Evolutionary conservation across 2,888 invertebrate species (phyloP), one percentile per base, ranked within the genome.

Genomic region (Beris chalybata): DNA sequence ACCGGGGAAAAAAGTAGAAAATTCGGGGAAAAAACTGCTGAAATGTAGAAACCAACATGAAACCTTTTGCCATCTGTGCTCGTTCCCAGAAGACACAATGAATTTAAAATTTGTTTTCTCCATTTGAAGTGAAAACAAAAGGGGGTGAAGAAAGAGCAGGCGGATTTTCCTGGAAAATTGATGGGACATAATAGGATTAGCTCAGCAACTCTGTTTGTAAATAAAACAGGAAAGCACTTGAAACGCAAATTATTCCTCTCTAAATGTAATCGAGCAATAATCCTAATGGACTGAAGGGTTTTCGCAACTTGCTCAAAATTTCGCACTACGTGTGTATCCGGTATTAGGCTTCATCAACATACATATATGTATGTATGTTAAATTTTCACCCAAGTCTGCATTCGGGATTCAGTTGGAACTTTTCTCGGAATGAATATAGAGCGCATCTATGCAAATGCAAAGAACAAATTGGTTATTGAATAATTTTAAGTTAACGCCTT

Each of bases 191-290:
- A 61, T 61, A 61, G 61, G 61, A 61, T 61, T 61, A 61, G 52
- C 61, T 61, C 61, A 61, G 61, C 61, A 61, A 52, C 38, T 61
- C 61, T 43, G 52, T 61, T 61, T 52, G 38, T 61, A 61, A 52
- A 61, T 61, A 64, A 64, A 64, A 64, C 47, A 54, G 64, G 31
- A 54, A 64, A 64, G 45, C 54, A 64, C 54, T 64, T 43, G 54
- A 45, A 64, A 54, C 22, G 64, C 54, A 64, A 64, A 64, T 54
- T 54, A 54, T 64, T 64, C 54, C 45, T 64, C 54, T 64, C 64
- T 64, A 64, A 54, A 64, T 64, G 64, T 64, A 64, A 64, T 64
- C 64, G 64, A 54, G 53, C 64, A 64, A 64, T 64, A 64, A 64
- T 53, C 64, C 54, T 64, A 64, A 64, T 64, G 64, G 64, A 64